Conservation (phyloP, 2,888 invertebrate genomes). For the Rhagonycha lutea region DNA sequence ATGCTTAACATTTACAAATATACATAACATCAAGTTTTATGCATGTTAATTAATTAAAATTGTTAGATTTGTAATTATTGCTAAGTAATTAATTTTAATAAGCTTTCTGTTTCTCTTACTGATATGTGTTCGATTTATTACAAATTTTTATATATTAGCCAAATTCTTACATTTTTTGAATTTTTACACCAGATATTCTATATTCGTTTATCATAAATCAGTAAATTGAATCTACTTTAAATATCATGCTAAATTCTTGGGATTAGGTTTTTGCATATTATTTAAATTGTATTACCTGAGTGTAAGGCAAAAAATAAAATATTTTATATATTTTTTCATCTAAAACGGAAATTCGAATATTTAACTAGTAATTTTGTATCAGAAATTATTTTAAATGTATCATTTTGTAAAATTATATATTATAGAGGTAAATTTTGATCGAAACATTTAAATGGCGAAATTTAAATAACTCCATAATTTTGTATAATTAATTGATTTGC, state of each 20-base stretch:
- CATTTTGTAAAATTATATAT: conserved; percentile 21
- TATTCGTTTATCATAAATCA: neutral
- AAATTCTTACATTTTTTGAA: neutral
- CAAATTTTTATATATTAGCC: neutral
- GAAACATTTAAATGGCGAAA: conserved; percentile 21
- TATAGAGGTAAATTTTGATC: conserved; percentile 11
- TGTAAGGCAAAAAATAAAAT: neutral
- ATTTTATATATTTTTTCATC: neutral
- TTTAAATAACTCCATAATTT: conserved; percentile 2
- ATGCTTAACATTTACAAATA: neutral
- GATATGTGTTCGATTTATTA: neutral
- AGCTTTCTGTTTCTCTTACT: no score
- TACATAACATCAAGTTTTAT: neutral
- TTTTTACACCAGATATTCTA: neutral
- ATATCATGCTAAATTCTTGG: neutral
- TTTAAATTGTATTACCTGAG: conserved; percentile 13
- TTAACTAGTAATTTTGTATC: conserved; percentile 23
- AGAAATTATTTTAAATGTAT: conserved; percentile 18
- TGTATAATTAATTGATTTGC: neutral
- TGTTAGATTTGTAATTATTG: neutral
- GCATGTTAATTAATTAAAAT: neutral
- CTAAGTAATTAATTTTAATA: neutral
- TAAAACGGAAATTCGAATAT: neutral
- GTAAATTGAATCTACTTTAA: neutral
- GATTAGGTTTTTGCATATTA: neutral